These are phyloP conservation scores for Telmatochromis sp. DNA, from an alignment of 2,113 vertebrate species.

Conservation along the genomic window DNA sequence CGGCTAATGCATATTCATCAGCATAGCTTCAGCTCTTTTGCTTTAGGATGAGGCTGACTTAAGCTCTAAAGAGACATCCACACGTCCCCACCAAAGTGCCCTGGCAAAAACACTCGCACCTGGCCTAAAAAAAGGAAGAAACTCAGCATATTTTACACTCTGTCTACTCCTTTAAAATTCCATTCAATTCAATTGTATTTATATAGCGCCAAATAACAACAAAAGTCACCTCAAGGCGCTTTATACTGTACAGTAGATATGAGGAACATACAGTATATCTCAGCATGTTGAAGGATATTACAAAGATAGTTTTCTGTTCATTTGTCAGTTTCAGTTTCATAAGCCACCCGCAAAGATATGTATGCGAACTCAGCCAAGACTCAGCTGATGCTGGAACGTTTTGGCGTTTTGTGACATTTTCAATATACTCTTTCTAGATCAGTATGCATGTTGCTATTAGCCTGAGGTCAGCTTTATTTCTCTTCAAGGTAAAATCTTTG, in stretches of 20 bases:
- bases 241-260: not conserved
- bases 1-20: constrained; percentile 48
- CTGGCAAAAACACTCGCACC: not conserved
- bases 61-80: constrained; percentile 1
- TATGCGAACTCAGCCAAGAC: not conserved
- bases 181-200: not conserved
- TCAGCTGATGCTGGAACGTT: not conserved
- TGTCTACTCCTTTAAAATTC: not conserved
- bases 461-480: not conserved
- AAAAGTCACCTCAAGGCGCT: accelerated
- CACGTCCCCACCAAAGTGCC: not conserved
- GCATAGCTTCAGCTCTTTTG: not conserved
- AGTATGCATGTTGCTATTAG: not conserved
- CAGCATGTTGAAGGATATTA: not conserved
- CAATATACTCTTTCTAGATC: not conserved
- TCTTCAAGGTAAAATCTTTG: not conserved
- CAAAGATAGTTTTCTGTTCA: not conserved
- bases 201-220: not conserved
- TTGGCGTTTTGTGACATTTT: not conserved
- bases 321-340: not conserved
- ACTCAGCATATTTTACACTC: not conserved
- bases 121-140: not conserved
- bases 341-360: not conserved
- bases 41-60: not conserved
- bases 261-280: not conserved